Evolutionary conservation across 2,888 invertebrate species (phyloP), one percentile per base, ranked within the genome.

Genomic region (Neria commutata): DNA sequence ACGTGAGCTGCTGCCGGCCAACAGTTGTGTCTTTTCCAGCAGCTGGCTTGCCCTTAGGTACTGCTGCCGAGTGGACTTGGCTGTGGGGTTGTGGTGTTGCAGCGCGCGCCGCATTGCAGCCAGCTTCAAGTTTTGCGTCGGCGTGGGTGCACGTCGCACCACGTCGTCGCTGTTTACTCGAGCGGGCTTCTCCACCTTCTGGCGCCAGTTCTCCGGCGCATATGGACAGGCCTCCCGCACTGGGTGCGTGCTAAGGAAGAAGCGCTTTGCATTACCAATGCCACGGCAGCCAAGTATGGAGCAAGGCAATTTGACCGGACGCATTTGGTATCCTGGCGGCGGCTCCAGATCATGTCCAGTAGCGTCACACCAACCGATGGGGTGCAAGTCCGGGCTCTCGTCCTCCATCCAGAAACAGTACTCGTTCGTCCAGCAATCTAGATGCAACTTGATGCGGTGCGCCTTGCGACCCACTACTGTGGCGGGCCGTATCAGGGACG

Each of bases 381-480:
- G 96, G 83, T 96, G 95, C 70, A 97, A 86, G 80, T 96, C 94
- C 0, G 91, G 87, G 66, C 88, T 90, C 81, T 96, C 95, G 79
- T 95, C 95, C 73, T 95, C 95, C 58, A 94, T 83, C 94, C 94
- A 95, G 79, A 89, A 92, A 64, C 91, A 88, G 76, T 94, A 90
- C 66, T 88, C 86, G 70, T 88, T 88, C 1, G 91, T 89, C 94
- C 95, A 96, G 16, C 95, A 94, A 80, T 95, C 95, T 81, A 93
- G 93, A 72, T 91, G 87, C 53, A 97, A 87, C 65, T 87, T 86
- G 48, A 94, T 84, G 68, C 89, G 88, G 79, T 92, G 91, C 5
- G 89, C 89, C 73, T 88, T 88, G 25, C 90, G 88, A 54, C 90
- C 91, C 61, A 87, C 86, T 21, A 97, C 87, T 0, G 91, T 89